Evolutionary conservation across 2,888 invertebrate genomes (phyloP), one percentile per base, ranked within the genome.

Genomic region (Ceramica pisi): DNA sequence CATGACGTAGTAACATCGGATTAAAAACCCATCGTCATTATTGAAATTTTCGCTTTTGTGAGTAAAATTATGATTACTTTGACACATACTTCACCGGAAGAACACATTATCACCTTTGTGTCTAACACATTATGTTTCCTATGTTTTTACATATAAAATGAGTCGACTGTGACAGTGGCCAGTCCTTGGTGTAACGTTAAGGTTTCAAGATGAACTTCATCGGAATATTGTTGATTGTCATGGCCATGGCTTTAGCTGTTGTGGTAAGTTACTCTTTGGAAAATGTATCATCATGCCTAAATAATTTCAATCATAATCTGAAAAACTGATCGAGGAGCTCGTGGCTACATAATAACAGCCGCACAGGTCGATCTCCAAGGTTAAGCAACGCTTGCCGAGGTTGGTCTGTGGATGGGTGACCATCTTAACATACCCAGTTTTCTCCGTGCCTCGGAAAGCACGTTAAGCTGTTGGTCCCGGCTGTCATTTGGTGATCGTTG

Each of bases 191-290:
- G 16, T 1, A 23, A 4, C 67, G 12, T 8, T n/a, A 23, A 61
- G 41, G 60, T 57, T 63, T 44, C 35, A 62, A 60, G 51, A 81
- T 81, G 84, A 81, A 81, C 10, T 19, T 81, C 4, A 16, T 72
- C 5, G 81, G 71, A 44, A 26, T 70, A 19, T 23, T 81, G 14
- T 12, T 81, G 8, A 57, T 51, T 21, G 38, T 81, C 1, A 67
- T 82, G 59, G 53, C 71, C 1, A 4, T 78, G 2, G 57, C 53
- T 5, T 46, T 73, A 6, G 71, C 78, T 56, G 0, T 73, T n/a
- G 68, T 81, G 77, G 57, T 72, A 51, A 72, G 77, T 59, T 44
- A 3, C 10, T 64, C 1, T 55, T 7, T 46, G 8, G 5, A 46
- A 31, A 31, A 31, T 31, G 5, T 31, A 31, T 31, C 31, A 31